Evolutionary conservation across 2,113 vertebrate species (phyloP), one percentile per base, ranked within the genome.

Genomic region (Protobothrops mucrosquamatus): DNA sequence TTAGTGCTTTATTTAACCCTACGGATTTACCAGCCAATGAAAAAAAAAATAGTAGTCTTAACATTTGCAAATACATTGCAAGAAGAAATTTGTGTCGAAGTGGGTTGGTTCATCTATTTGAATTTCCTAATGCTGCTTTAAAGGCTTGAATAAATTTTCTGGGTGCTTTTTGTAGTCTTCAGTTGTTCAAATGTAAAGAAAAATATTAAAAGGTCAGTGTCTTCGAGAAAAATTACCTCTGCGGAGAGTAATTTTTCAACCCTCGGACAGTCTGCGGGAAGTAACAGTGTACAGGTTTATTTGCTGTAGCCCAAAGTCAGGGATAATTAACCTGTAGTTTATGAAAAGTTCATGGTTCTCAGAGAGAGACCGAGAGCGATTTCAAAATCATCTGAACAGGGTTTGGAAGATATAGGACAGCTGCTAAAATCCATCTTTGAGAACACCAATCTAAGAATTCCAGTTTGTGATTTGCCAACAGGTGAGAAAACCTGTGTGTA

Each of bases 361-460:
- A 14, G 43, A 93, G 64, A 93, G 59, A 85, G 93, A 55, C 4
- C 14, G 48, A 81, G 18, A 69, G 39, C 20, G 81, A 87, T 92
- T 94, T 91, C 90, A 95, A 92, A 96, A 91, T 0, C 4, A 92
- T 92, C 93, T 93, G 26, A 86, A 91, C 0, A 0, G 93, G 95
- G 89, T 69, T 52, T n/a, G 94, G 93, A 91, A 69, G 85, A 69
- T 94, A 22, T 46, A 22, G 91, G 81, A 92, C 94, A 96, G 94
- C 92, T 95, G 95, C 92, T 95, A 48, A 92, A 90, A 91, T 56
- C 57, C 3, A 81, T 22, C n/a, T 39, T 92, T 51, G 87, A 39
- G 94, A 94, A 93, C 91, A 86, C 10, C 10, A 92, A 93, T 86
- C 12, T 91, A 93, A 92, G 92, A 95, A 94, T 95, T 95, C 89